Conservation (phyloP, 2,113 vertebrate species). For the Alligator sinensis region DNA sequence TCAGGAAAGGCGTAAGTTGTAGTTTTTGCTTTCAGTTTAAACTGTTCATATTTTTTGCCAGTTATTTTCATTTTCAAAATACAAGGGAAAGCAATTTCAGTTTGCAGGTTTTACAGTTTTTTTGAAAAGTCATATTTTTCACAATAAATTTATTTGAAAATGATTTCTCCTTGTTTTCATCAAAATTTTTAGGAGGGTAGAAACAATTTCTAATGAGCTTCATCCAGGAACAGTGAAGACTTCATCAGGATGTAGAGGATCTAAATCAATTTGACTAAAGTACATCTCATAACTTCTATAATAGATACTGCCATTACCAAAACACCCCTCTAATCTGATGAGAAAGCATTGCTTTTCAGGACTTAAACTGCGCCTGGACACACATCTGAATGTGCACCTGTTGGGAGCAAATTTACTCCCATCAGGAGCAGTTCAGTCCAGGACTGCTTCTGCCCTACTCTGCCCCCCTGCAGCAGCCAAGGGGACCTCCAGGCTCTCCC, state of each 20-base stretch:
- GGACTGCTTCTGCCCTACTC: no score
- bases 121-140: not conserved
- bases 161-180: not conserved
- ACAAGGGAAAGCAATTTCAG: not conserved
- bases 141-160: not conserved
- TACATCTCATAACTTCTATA: not conserved
- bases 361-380: not conserved
- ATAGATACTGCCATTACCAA: not conserved
- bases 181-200: not conserved
- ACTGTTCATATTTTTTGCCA: not conserved
- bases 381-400: no score
- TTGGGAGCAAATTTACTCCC: no score
- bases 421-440: no score
- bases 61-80: not conserved
- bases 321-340: constrained; percentile 7
- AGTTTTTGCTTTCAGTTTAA: not conserved
- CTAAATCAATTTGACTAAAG: not conserved
- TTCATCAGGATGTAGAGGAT: not conserved
- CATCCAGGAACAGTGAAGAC: not conserved
- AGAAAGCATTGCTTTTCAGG: not conserved
- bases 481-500: no score
- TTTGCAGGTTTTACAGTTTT: not conserved
- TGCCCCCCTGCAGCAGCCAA: no score
- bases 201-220: not conserved
- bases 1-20: not conserved